Evolutionary conservation across 1,140 invertebrate genomes (phyloP), one percentile per base, ranked within the genome.

Genomic region (Zaprionus lachaisei): DNA sequence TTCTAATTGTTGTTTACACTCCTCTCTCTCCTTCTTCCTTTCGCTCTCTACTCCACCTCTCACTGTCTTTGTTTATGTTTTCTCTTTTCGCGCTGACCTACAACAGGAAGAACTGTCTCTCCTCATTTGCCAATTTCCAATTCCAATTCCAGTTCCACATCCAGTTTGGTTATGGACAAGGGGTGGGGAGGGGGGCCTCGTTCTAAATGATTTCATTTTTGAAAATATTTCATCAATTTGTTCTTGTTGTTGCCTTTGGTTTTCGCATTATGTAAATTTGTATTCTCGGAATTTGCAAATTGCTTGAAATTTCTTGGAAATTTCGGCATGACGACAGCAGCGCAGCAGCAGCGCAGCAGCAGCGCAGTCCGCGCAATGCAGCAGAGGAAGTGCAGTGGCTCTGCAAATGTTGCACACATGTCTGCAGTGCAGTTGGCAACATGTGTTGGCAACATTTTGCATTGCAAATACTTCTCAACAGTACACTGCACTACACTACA

Each of bases 361-460:
- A 51, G 24, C 15, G 31, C 37, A 22, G 24, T 20, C 24, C 17
- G n/a, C 15, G 15, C n/a, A 41, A 41, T 47, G 41, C 41, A 41
- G 24, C 24, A 26, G 24, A 26, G 24, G 24, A 26, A 26, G 5
- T 17, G 31, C 34, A 70, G 58, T 70, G 67, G n/a, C 47, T 70
- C 11, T 20, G 34, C 55, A 67, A 67, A 3, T 44, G 38, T 11
- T 3, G 9, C 31, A 31, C n/a, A 31, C 26, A 60, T 51, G 47
- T 49, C 0, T n/a, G n/a, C 7, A 6, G 15, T 61, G 51, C 56
- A 79, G 80, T 64, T 64, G 38, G 71, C 80, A 82, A 71, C 81
- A 83, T 80, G 80, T 80, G 56, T 24, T 72, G 24, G 75, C 82
- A 85, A 76, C 82, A 86, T 84, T 79, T 85, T 56, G 74, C 70